These are phyloP conservation scores for Tauraco hartlaubi DNA, from an alignment of 2,797 vertebrate genomes.

Conservation along the genomic window DNA sequence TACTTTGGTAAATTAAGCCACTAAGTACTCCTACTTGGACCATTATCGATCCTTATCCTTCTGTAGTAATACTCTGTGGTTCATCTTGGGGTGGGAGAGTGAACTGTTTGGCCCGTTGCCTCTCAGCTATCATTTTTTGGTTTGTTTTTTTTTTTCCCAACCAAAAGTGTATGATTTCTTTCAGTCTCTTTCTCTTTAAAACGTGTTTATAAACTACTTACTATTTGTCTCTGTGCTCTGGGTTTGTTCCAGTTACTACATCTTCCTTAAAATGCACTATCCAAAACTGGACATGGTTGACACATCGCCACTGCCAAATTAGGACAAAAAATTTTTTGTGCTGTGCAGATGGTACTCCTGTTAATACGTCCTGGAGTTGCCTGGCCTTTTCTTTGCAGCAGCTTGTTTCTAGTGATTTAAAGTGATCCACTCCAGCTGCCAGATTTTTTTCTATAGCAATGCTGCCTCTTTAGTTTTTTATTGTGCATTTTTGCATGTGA, in stretches of 20 bases:
- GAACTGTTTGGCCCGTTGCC: not conserved
- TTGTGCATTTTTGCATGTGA: not conserved
- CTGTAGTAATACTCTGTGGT: not conserved
- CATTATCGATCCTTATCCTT: not conserved
- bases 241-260: not conserved
- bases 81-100: not conserved
- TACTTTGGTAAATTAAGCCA: not conserved
- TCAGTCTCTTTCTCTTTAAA: not conserved
- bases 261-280: not conserved
- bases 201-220: not conserved
- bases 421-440: constrained; percentile 10
- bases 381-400: not conserved
- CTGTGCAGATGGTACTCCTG: not conserved
- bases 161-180: not conserved
- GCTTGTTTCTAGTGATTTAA: not conserved
- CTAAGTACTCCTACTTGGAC: not conserved
- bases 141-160: not conserved
- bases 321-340: constrained; percentile 6
- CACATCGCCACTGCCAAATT: not conserved
- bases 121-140: not conserved
- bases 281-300: not conserved
- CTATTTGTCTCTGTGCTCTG: not conserved
- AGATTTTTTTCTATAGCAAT: not conserved
- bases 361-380: not conserved
- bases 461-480: not conserved